phyloP scores from a whole-genome alignment of 2,113 vertebrate species.

The Elgaria multicarinata region DNA sequence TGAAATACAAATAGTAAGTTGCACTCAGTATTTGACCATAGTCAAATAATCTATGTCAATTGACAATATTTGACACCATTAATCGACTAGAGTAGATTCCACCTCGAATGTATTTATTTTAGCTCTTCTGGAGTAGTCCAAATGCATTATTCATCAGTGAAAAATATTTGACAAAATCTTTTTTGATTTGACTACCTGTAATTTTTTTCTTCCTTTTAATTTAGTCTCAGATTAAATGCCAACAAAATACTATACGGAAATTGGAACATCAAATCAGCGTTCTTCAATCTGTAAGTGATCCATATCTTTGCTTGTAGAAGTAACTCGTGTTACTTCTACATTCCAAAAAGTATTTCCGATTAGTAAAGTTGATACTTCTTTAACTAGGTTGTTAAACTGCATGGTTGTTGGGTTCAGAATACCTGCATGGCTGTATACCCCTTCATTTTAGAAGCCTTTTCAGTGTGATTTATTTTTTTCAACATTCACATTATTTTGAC shows the following conservation, averaged over 20 bases:
- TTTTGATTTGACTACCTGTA: constrained; percentile 19
- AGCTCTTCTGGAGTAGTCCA: neutral
- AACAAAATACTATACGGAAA: constrained; percentile 73
- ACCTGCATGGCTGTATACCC: neutral
- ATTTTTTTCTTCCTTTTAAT: constrained; percentile 38
- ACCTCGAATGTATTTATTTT: constrained; percentile 7
- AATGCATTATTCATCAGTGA: neutral
- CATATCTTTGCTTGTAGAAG: constrained; percentile 24
- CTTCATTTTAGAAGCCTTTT: neutral
- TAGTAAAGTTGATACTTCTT: neutral
- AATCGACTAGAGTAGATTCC: neutral
- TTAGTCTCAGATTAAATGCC: constrained; percentile 71
- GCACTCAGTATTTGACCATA: too few species aligned
- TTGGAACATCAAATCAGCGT: constrained; percentile 69
- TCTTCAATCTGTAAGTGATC: constrained; percentile 74
- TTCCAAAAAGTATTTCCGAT: neutral
- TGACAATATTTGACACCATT: neutral
- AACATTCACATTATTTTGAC: neutral
- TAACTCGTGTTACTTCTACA: neutral
- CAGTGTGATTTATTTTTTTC: neutral
- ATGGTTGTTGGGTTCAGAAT: neutral
- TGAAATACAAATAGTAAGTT: too few species aligned
- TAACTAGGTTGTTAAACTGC: neutral
- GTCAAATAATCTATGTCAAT: too few species aligned
- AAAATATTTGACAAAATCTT: constrained; percentile 1